phyloP scores from a whole-genome alignment of 2,797 vertebrate species.

The Urosaurus nigricauda region DNA sequence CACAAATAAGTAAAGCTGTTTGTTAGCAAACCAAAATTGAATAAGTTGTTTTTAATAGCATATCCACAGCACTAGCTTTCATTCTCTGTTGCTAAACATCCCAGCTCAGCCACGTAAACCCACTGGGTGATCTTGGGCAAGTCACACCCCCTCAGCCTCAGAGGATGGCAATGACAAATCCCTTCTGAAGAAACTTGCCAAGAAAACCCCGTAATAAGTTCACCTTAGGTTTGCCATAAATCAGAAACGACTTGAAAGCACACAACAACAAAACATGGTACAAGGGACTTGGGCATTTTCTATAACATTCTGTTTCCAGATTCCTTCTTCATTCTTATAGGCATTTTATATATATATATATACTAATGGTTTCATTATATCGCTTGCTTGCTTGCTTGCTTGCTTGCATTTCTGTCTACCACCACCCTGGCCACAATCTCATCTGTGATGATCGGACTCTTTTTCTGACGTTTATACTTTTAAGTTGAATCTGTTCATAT shows the following conservation, averaged over 20 bases:
- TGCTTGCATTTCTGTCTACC: neutral
- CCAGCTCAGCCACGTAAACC: no score
- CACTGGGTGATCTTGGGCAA: no score
- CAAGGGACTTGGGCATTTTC: no score
- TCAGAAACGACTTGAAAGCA: no score
- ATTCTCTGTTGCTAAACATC: neutral
- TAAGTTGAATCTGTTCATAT: no score
- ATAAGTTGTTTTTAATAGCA: neutral
- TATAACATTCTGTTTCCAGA: neutral
- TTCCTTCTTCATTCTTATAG: neutral
- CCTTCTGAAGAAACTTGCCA: no score
- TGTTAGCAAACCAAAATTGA: neutral
- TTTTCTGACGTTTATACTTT: no score
- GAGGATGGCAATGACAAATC: no score
- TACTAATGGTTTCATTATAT: neutral
- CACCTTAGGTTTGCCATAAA: no score
- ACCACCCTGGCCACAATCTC: neutral
- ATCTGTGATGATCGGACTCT: neutral
- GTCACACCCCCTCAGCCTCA: no score
- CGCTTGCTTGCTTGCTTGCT: neutral
- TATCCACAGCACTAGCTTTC: neutral
- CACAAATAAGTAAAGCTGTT: neutral
- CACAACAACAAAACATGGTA: neutral
- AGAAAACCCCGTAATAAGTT: no score
- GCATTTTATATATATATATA: neutral